Conservation (phyloP, 2,888 invertebrate genomes). For the Himalopsyche anomala region DNA sequence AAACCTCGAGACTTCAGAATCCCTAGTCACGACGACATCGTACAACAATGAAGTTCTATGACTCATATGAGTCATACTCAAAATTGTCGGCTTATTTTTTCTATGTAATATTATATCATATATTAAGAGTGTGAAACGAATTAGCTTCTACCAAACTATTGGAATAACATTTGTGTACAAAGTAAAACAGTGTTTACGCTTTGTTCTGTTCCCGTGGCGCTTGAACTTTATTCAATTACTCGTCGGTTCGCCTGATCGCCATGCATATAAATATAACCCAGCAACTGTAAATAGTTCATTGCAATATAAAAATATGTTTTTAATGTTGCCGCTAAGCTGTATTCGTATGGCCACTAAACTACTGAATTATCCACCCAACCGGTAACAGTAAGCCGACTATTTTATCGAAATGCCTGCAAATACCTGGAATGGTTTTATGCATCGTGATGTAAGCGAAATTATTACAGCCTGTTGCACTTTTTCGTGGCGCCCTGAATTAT, state of each 20-base stretch:
- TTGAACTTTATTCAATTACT: conserved; percentile 13
- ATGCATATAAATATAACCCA: not conserved
- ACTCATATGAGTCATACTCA: too few species aligned
- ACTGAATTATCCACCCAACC: not conserved
- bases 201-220: not conserved
- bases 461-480: conserved; percentile 20
- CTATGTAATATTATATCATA: too few species aligned
- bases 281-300: not conserved
- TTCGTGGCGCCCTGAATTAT: not conserved
- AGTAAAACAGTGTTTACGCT: conserved; percentile 4
- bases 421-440: not conserved
- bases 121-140: too few species aligned
- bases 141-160: not conserved
- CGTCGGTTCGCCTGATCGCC: not conserved
- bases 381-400: not conserved
- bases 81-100: too few species aligned
- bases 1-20: too few species aligned
- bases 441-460: conserved; percentile 20
- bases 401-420: conserved; percentile 12
- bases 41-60: too few species aligned
- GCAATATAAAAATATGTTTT: not conserved
- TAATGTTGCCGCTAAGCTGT: too few species aligned
- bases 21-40: too few species aligned
- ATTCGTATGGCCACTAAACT: too few species aligned
- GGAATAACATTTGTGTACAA: conserved; percentile 3